phyloP scores from a whole-genome alignment of 2,113 vertebrate genomes.

The Turnix velox region DNA sequence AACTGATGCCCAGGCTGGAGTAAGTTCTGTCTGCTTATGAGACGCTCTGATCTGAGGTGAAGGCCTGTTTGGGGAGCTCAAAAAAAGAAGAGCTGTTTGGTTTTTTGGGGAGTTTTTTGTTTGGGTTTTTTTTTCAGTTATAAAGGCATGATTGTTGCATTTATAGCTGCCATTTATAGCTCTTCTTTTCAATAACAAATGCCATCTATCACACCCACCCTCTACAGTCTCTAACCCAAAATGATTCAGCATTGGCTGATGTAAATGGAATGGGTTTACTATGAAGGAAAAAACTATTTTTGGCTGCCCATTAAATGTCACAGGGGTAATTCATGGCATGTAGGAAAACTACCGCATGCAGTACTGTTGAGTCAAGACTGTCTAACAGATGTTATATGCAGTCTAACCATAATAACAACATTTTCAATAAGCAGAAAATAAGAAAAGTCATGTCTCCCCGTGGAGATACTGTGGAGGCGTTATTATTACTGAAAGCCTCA shows the following conservation, averaged over 20 bases:
- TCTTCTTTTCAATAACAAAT: background rate
- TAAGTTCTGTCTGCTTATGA: background rate
- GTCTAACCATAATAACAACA: background rate
- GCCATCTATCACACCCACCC: background rate
- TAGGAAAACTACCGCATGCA: background rate
- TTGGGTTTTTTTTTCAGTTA: background rate
- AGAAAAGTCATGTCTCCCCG: background rate
- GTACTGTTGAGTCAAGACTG: background rate
- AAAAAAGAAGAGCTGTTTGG: background rate
- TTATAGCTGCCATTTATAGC: background rate
- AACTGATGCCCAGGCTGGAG: background rate
- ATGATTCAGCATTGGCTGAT: background rate
- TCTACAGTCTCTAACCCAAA: background rate
- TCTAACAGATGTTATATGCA: background rate
- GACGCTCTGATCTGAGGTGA: background rate
- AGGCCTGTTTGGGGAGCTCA: background rate
- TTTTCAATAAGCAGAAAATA: background rate
- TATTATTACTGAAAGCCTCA: background rate
- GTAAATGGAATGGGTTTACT: background rate
- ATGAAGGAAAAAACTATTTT: background rate
- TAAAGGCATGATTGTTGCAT: background rate
- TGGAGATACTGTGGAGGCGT: background rate
- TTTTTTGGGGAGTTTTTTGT: rapidly evolving
- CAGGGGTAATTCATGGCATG: background rate
- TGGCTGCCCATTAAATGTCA: background rate